phyloP scores from a whole-genome alignment of 2,113 vertebrate genomes.

The Muntiacus reevesi region DNA sequence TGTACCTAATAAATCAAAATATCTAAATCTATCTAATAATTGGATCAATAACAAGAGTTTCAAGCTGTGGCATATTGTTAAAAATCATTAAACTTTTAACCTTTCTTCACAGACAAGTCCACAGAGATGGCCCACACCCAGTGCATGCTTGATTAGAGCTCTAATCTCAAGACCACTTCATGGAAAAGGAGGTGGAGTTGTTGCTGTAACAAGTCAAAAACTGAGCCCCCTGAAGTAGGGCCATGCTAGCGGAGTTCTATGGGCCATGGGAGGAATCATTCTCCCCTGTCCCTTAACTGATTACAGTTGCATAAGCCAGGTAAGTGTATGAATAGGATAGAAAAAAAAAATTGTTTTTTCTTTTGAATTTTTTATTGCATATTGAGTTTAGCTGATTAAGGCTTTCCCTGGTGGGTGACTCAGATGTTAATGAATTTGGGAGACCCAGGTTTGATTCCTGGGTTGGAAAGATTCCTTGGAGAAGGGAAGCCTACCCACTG shows the following conservation, averaged over 20 bases:
- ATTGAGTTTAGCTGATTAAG: neutral
- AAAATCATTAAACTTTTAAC: neutral
- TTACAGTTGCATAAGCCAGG: neutral
- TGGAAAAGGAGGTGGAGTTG: neutral
- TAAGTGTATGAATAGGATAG: neutral
- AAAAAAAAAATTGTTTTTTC: neutral
- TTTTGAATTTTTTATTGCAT: neutral
- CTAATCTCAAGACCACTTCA: neutral
- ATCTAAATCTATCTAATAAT: neutral
- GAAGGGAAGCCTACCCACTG: neutral
- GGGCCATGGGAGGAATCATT: neutral
- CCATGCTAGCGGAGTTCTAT: fast-evolving
- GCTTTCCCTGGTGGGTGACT: neutral
- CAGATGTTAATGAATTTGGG: neutral
- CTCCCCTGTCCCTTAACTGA: neutral
- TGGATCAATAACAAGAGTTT: neutral
- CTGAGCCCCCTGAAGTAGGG: neutral
- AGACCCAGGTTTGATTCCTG: neutral
- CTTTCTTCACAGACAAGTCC: neutral
- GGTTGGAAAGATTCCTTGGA: neutral
- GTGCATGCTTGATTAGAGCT: neutral
- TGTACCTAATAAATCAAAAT: neutral
- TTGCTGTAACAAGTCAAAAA: neutral
- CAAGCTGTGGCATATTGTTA: neutral
- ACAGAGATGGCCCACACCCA: neutral